Evolutionary conservation across 2,888 invertebrate species (phyloP), one percentile per base, ranked within the genome.

Genomic region (Philopedon plagiatum): DNA sequence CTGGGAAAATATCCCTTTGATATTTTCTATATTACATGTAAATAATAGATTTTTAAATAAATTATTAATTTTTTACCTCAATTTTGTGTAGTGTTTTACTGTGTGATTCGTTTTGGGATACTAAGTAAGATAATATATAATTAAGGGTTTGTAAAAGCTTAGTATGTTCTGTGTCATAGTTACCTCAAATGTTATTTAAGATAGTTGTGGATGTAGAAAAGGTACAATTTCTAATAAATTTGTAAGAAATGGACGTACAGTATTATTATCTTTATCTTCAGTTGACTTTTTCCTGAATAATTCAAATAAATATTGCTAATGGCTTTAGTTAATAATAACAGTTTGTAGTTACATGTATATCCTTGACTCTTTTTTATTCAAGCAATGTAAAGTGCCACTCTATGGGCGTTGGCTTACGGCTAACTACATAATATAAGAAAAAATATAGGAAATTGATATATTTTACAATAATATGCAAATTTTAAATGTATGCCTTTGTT

Each of bases 371-470:
- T 15, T 65, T 44, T 44, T 46, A 13, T 21, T 7, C 13, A 57
- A 57, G 21, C 46, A 61, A 61, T 61, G 61, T 26, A 29, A 61
- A 46, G 46, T 44, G 61, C 19, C 32, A 18, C 5, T 29, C 5
- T 61, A 21, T 57, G 58, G 65, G 65, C 65, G 65, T 65, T 66
- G 64, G 41, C 9, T n/a, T n/a, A n/a, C n/a, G n/a, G n/a, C n/a
- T n/a, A n/a, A n/a, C n/a, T 39, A n/a, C n/a, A 1, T 26, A 15
- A 26, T 62, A 34, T 62, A 39, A 2, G 15, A 15, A 41, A 64
- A 64, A 64, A 23, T 26, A 21, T 7, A 1, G 13, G 54, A 29
- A 54, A 26, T n/a, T n/a, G n/a, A 23, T 23, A 1, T 23, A 51
- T 51, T 23, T 51, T 23, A 2, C 23, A 8, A 18, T 11, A 51